These are phyloP conservation scores for Buathra laborator DNA, from an alignment of 2,888 invertebrate genomes.

Conservation along the genomic window DNA sequence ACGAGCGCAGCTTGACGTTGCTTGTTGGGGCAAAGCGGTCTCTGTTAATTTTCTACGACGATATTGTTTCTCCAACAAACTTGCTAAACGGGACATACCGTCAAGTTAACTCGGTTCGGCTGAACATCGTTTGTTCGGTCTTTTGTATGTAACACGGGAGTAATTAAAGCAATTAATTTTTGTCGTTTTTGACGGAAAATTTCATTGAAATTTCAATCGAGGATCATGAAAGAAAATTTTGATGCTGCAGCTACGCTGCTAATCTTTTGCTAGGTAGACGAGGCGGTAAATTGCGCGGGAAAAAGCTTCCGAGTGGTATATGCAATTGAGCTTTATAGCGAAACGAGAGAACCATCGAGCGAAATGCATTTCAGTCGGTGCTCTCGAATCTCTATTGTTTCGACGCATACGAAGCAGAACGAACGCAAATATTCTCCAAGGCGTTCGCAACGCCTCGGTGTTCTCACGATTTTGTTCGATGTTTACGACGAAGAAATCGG, in stretches of 20 bases:
- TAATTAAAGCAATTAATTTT: too few relatives aligned
- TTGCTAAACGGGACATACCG: too few relatives aligned
- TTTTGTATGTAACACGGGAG: too few relatives aligned
- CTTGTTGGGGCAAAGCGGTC: conserved; percentile 6
- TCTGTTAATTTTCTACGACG: conserved; percentile 49
- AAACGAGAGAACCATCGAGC: conserved; percentile 35
- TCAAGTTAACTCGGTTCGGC: too few relatives aligned
- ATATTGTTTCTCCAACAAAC: conserved; percentile 31
- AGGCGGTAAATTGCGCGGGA: not conserved
- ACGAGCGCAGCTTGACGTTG: not conserved
- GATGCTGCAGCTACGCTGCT: too few relatives aligned
- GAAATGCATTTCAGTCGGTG: conserved; percentile 42
- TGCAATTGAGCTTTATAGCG: conserved; percentile 41
- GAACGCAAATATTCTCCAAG: conserved; percentile 8
- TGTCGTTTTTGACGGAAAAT: too few relatives aligned
- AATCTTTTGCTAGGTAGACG: too few relatives aligned
- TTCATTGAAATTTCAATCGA: too few relatives aligned
- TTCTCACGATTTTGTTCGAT: not conserved
- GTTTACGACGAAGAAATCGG: not conserved
- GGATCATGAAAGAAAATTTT: too few relatives aligned
- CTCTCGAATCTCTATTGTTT: conserved; percentile 27
- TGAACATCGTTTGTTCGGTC: too few relatives aligned
- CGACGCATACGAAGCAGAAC: not conserved
- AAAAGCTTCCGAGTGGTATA: conserved; percentile 29
- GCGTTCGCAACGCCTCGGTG: not conserved